Evolutionary conservation across 30 jellyfish, hydroid and myxozoan genomes (phyloP).

Genomic region (Chrysaora quinquecirrha): DNA sequence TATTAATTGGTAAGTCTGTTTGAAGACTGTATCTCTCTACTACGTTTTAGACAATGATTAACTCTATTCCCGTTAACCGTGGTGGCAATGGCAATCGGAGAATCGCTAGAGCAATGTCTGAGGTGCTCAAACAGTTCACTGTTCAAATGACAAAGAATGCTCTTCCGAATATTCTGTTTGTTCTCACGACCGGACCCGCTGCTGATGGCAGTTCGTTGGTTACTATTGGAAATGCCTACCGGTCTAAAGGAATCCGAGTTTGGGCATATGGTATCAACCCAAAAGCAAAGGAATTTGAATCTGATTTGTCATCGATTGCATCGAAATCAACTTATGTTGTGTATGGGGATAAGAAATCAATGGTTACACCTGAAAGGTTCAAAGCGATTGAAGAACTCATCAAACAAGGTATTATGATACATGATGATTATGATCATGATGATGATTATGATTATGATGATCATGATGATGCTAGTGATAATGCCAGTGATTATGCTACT

Average conservation of each 20-base stretch:
- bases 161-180: conserved; percentile 58
- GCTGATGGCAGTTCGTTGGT: conserved; percentile 42
- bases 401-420: conserved; percentile 37
- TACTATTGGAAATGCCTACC: conserved; percentile 28
- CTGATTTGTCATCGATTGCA: conserved; percentile 51
- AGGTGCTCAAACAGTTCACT: conserved; percentile 35
- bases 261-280: conserved; percentile 64
- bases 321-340: conserved; percentile 25
- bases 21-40: background rate
- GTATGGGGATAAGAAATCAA: conserved; percentile 47
- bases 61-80: conserved; percentile 51
- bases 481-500: too few species aligned
- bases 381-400: conserved; percentile 50
- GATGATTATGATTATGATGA: background rate
- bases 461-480: background rate
- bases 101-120: conserved; percentile 61
- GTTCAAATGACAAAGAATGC: conserved; percentile 34
- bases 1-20: background rate
- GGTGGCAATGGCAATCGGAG: conserved; percentile 60
- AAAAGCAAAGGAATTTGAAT: conserved; percentile 44
- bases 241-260: conserved; percentile 37
- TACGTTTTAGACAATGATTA: conserved; percentile 28
- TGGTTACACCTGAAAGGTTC: conserved; percentile 72
- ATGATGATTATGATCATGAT: background rate
- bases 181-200: conserved; percentile 64